phyloP scores from a whole-genome alignment of 1,140 invertebrate genomes.

The Drosophila insularis region DNA sequence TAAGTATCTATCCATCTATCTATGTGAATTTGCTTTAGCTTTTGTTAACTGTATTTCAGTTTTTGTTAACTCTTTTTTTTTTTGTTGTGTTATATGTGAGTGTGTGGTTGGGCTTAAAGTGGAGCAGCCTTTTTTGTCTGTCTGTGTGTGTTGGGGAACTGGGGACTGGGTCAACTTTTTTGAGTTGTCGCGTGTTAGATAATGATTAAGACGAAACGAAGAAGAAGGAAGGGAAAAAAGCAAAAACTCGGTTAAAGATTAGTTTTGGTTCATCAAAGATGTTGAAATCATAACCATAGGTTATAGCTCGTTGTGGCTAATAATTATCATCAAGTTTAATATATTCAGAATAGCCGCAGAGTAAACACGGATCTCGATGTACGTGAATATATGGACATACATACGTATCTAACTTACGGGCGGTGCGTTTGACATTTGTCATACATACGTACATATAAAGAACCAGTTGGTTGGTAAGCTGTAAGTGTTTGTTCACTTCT shows the following conservation, averaged over 20 bases:
- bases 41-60: constrained; percentile 3
- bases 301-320: not conserved
- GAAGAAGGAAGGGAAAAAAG: not conserved
- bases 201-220: constrained; percentile 8
- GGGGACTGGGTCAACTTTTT: constrained; percentile 15
- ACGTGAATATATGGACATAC: not conserved
- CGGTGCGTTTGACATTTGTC: constrained; percentile 2
- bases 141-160: not conserved
- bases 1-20: not conserved
- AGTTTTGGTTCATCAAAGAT: constrained; percentile 8
- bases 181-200: constrained; percentile 19
- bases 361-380: not conserved
- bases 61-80: not conserved
- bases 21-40: constrained; percentile 20
- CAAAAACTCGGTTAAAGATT: constrained; percentile 7
- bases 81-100: not conserved
- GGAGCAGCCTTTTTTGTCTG: constrained; percentile 13
- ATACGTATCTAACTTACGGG: not conserved
- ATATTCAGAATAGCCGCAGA: constrained; percentile 6
- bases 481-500: constrained; percentile 2
- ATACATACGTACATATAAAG: not conserved
- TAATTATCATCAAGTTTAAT: not conserved
- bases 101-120: constrained; percentile 8
- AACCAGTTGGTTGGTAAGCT: constrained; percentile 2
- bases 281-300: constrained; percentile 4